Evolutionary conservation across 2,113 vertebrate genomes (phyloP).

Genomic region (Paedocypris sp.): DNA sequence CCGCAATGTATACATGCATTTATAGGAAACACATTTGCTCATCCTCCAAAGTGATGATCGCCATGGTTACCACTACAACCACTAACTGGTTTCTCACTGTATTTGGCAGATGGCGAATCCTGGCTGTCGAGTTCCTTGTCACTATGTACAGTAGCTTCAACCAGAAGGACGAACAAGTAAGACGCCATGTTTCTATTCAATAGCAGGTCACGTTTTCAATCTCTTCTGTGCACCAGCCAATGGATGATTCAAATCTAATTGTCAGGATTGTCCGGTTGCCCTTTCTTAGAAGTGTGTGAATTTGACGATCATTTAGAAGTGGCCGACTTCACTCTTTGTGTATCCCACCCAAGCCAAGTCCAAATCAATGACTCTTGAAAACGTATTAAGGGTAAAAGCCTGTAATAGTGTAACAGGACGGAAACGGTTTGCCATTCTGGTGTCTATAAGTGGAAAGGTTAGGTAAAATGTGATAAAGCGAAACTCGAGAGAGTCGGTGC

Average conservation of each 20-base stretch:
- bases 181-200: neutral
- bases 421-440: neutral
- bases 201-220: too few species aligned
- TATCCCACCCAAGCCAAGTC: neutral
- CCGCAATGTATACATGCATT: too few species aligned
- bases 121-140: slow-evolving; percentile 9
- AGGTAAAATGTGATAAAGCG: neutral
- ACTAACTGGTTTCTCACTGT: slow-evolving; percentile 39
- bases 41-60: slow-evolving; percentile 20
- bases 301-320: neutral
- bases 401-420: neutral
- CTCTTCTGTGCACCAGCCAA: too few species aligned
- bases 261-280: slow-evolving; percentile 21
- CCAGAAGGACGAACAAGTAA: neutral
- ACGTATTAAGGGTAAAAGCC: neutral
- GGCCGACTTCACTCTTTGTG: neutral
- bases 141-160: neutral
- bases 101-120: slow-evolving; percentile 37
- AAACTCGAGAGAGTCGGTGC: too few species aligned
- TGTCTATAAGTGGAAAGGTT: too few species aligned
- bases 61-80: slow-evolving; percentile 64
- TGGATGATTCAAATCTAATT: too few species aligned
- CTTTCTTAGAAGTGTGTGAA: slow-evolving; percentile 17
- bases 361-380: slow-evolving; percentile 11
- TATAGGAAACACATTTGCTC: slow-evolving; percentile 12